Evolutionary conservation across 1,140 invertebrate species (phyloP).

Genomic region (Drosophila paulistorum): DNA sequence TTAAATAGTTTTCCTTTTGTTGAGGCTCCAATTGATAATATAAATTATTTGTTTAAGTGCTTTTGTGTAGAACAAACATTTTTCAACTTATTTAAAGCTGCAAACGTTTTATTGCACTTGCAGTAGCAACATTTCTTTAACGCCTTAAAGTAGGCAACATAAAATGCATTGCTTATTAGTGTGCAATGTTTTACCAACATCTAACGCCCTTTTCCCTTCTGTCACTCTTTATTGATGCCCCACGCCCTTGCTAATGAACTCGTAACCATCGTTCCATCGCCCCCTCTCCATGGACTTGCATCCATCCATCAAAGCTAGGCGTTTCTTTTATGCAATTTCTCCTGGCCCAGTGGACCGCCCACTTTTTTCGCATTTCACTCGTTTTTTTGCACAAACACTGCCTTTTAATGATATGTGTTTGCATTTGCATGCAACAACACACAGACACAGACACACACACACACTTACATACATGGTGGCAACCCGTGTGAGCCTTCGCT

Average conservation of each 20-base stretch:
- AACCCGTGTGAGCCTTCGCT: constrained; percentile 29
- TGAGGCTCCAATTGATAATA: neutral
- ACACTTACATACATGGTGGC: constrained; percentile 1
- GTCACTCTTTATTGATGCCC: neutral
- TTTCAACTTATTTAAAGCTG: neutral
- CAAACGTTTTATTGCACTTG: no score
- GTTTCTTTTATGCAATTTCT: constrained; percentile 28
- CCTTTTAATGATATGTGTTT: constrained; percentile 65
- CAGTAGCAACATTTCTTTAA: neutral
- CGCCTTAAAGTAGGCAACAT: constrained; percentile 10
- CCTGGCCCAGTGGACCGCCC: constrained; percentile 33
- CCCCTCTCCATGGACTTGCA: neutral
- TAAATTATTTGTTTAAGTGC: neutral
- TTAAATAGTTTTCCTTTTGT: neutral
- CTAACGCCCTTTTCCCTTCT: neutral
- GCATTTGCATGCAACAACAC: constrained; percentile 31
- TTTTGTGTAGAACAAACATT: neutral
- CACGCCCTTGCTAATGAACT: constrained; percentile 21
- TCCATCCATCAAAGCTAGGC: constrained; percentile 15
- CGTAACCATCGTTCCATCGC: neutral
- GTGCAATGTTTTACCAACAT: neutral
- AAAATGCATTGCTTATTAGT: constrained; percentile 8
- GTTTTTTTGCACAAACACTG: constrained; percentile 26
- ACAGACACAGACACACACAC: constrained; percentile 10
- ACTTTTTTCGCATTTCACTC: constrained; percentile 35